These are phyloP conservation scores for Anastrepha ludens DNA, from an alignment of 1,140 invertebrate species.

Conservation along the genomic window DNA sequence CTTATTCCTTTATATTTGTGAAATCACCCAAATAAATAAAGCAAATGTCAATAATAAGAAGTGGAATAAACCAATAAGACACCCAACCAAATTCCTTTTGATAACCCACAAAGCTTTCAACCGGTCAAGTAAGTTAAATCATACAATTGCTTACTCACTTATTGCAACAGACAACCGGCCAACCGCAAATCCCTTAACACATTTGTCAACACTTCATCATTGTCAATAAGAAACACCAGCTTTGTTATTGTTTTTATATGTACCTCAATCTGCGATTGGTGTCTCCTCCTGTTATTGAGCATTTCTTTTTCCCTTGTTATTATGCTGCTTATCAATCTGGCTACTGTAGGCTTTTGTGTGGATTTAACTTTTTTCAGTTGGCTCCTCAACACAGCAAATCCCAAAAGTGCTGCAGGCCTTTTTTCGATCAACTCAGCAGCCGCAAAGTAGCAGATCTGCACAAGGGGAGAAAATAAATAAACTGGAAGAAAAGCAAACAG, in stretches of 20 bases:
- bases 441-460: not conserved
- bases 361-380: not conserved
- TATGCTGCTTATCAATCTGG: not conserved
- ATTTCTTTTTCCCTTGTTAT: not conserved
- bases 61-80: not conserved
- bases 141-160: not conserved
- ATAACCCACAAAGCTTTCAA: not conserved
- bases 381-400: not conserved
- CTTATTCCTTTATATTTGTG: not conserved
- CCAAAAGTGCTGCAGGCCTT: slow-evolving; percentile 9
- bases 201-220: slow-evolving; percentile 73
- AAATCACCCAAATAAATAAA: not conserved
- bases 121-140: not conserved
- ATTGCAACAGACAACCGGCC: slow-evolving; percentile 57
- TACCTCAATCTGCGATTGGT: slow-evolving; percentile 5
- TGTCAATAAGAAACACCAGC: slow-evolving; percentile 60
- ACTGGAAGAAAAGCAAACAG: slow-evolving; percentile 58
- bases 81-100: not conserved
- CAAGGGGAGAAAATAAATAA: slow-evolving; percentile 50
- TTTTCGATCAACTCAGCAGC: not conserved
- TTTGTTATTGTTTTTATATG: slow-evolving; percentile 43
- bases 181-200: slow-evolving; percentile 72
- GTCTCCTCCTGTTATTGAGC: not conserved
- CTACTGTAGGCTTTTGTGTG: slow-evolving; percentile 9
- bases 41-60: not conserved